These are phyloP conservation scores for Marmota flaviventris DNA, from an alignment of 2,113 vertebrate species.

Conservation along the genomic window DNA sequence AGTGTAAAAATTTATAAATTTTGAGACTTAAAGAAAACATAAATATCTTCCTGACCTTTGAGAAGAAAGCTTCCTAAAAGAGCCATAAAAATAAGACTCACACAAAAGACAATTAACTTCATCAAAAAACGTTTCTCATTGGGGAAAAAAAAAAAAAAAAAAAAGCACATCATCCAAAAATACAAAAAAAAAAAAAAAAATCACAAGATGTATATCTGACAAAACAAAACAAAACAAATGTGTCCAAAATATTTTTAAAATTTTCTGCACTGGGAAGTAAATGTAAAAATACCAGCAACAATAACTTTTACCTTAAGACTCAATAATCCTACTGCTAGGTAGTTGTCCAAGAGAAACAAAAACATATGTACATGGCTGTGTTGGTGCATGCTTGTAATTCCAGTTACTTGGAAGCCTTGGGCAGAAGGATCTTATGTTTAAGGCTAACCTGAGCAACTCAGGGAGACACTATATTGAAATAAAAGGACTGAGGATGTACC, in stretches of 20 bases:
- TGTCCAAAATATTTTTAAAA: not conserved
- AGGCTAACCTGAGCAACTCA: not conserved
- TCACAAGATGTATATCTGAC: not conserved
- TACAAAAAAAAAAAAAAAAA: too few relatives aligned
- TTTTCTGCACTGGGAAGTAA: not conserved
- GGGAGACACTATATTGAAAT: not conserved
- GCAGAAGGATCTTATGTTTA: not conserved
- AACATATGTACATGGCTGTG: not conserved
- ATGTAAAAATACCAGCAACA: not conserved
- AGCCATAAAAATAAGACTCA: not conserved
- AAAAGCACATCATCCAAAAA: not conserved
- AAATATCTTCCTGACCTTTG: not conserved
- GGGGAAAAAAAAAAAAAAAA: not conserved
- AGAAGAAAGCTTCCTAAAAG: not conserved
- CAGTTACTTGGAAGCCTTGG: not conserved
- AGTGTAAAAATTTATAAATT: not conserved
- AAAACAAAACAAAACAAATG: not conserved
- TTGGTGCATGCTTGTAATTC: not conserved
- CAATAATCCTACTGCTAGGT: not conserved
- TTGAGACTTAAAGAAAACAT: not conserved
- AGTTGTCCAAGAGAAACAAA: slow-evolving; percentile 20
- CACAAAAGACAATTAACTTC: not conserved
- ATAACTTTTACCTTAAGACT: not conserved
- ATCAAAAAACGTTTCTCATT: not conserved
- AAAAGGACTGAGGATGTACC: not conserved